Evolutionary conservation across 2,797 vertebrate species (phyloP), one percentile per base, ranked within the genome.

Genomic region (Rhynchotus rufescens): DNA sequence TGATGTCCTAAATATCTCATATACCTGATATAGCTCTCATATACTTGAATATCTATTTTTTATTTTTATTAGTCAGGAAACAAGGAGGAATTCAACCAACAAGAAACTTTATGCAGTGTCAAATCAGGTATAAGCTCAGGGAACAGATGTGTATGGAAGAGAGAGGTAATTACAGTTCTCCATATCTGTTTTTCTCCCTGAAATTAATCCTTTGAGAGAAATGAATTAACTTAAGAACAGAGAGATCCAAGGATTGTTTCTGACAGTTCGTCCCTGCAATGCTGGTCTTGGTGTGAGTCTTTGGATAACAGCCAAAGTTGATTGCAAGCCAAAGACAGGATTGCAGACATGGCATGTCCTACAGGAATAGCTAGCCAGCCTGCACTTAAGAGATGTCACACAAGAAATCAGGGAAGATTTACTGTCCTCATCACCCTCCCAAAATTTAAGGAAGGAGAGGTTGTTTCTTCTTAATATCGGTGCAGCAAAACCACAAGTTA

Each of bases 101-200:
- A n/a, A 88, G 83, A 88, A 88, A 88, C 82, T 77, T 84, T 34
- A 60, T 13, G 8, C 44, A 13, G 44, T 0, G 7, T 38, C 5
- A 73, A 82, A n/a, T 4, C 51, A 22, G 1, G 54, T 15, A 45
- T 44, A 14, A 1, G 64, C 84, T 90, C 3, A 0, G 59, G 81
- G 61, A 91, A 84, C 11, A 88, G 86, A 86, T 79, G 81, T 0
- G 14, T 92, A 84, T 92, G 86, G 92, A 30, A n/a, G 88, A 95
- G 92, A 95, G 88, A 94, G 88, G 92, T 90, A 91, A 96, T 90
- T 92, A 90, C 44, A 13, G 19, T 34, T 92, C 84, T 82, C 88
- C 3, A 0, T 84, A 92, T 95, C 92, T 94, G 78, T 82, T 90
- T 91, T 75, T 89, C 86, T 85, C 78, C 62, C 80, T 84, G 80